Base-by-base conservation (phyloP, 2,113 vertebrate species). In the Hemichromis elongatus region DNA sequence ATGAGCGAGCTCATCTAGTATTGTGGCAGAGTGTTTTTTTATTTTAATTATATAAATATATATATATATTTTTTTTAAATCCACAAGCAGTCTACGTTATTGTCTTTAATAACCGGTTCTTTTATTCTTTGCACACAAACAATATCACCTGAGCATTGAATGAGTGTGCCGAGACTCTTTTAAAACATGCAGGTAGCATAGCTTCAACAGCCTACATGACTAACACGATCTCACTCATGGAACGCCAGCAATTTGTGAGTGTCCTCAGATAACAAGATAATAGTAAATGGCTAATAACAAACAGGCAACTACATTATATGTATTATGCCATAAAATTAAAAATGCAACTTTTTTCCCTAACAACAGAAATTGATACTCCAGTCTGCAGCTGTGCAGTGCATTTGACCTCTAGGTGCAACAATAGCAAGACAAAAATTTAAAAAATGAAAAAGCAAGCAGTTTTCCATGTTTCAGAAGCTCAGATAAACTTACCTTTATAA, bases 1-100 rank as follows among this genome's bases (percentile, higher is more conserved):
- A 89, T 33, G 80, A 82, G 77, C 81, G 83, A 87, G 81, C 40
- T 47, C 80, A 88, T 87, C 52, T 85, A 80, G 66, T 77, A 77
- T 79, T 19, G 47, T 40, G 47, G 77, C 84, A 53, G 61, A 90
- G 9, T 83, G 70, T 6, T 54, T 37, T 16, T 47, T 47, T 47
- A 70, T 70, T 70, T 70, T 28, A 37, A 26, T 70, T 42, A 9
- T 42, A 42, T n/a, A n/a, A n/a, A n/a, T n/a, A n/a, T n/a, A 14
- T 56, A 82, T 85, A 80, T 37, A 40, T 21, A 37, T 63, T 63
- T 63, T 8, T 37, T 13, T 21, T 40, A 40, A 66, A 14, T 40
- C 8, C 3, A 75, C 8, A 13, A 79, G 16, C 52, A 11, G 19
- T 40, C 26, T 42, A 11, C 18, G 5, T 63, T 63, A 37, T 63